These are phyloP conservation scores for Calidris pygmaea DNA, from an alignment of 2,113 vertebrate genomes.

Conservation along the genomic window DNA sequence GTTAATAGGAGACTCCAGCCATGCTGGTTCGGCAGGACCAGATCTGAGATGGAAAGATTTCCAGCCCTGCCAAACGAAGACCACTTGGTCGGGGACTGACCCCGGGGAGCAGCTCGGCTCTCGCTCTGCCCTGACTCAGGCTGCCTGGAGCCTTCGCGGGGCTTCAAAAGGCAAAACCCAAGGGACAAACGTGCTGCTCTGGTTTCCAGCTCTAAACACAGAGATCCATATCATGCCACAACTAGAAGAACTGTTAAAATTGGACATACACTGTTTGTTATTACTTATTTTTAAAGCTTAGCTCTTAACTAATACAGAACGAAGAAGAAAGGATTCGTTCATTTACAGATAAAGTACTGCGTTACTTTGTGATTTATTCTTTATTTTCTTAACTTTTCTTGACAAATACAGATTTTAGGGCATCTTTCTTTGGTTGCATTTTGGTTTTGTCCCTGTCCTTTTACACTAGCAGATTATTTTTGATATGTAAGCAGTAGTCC, in stretches of 20 bases:
- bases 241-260: not conserved
- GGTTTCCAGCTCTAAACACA: not conserved
- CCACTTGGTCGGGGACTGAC: not conserved
- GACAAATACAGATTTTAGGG: not conserved
- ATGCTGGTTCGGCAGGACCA: not conserved
- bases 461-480: not conserved
- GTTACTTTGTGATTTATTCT: not conserved
- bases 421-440: not conserved
- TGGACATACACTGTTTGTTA: not conserved
- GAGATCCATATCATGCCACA: not conserved
- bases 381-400: not conserved
- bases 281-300: not conserved
- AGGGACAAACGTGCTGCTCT: not conserved
- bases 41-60: not conserved
- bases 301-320: not conserved
- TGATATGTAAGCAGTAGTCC: not conserved
- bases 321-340: not conserved
- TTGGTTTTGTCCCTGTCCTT: not conserved
- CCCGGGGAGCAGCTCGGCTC: not conserved
- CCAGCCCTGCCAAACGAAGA: not conserved
- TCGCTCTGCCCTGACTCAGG: fast-evolving
- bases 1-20: not conserved
- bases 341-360: not conserved
- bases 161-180: not conserved
- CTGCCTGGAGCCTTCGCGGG: fast-evolving